A percentile compares a stretch with the other conserved stretches of the same genome.
phyloP scores from a whole-genome alignment of 1,140 invertebrate species.

The Teleogryllus occipitalis region DNA sequence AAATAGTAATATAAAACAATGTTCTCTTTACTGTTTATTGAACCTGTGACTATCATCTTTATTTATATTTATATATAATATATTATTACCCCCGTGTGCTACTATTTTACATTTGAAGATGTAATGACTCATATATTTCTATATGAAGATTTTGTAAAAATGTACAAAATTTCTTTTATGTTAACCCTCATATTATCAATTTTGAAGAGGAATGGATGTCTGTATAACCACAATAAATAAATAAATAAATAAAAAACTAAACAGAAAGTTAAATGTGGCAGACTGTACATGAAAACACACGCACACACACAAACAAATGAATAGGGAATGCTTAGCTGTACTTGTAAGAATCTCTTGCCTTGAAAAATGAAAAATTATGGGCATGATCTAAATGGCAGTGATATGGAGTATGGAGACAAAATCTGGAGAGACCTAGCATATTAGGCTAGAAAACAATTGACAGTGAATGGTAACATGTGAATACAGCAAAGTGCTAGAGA shows the following conservation, averaged over 20 bases:
- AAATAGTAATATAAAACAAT: slow-evolving; percentile 12
- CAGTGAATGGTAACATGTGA: not conserved
- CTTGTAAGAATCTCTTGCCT: slow-evolving; percentile 3
- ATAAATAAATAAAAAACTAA: slow-evolving; percentile 18
- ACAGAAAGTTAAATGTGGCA: slow-evolving; percentile 15
- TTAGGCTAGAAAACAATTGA: not conserved
- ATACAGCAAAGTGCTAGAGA: not conserved
- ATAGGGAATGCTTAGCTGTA: not conserved
- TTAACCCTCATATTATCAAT: slow-evolving; percentile 15
- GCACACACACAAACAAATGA: not conserved
- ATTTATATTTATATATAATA: slow-evolving; percentile 10
- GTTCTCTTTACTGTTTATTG: slow-evolving; percentile 8
- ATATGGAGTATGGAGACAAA: slow-evolving; percentile 15
- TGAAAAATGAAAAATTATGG: not conserved
- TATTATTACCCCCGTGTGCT: not conserved
- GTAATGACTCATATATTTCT: slow-evolving; percentile 10
- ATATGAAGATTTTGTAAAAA: slow-evolving; percentile 26
- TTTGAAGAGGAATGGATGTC: slow-evolving; percentile 16
- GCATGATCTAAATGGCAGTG: slow-evolving; percentile 22
- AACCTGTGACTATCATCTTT: slow-evolving; percentile 9
- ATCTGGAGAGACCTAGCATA: not conserved
- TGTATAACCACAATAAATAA: slow-evolving; percentile 14
- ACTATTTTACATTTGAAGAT: slow-evolving; percentile 17
- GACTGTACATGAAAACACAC: slow-evolving; percentile 9
- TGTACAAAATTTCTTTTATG: slow-evolving; percentile 24